Evolutionary conservation across 2,888 invertebrate species (phyloP).

Genomic region (Patella depressa): DNA sequence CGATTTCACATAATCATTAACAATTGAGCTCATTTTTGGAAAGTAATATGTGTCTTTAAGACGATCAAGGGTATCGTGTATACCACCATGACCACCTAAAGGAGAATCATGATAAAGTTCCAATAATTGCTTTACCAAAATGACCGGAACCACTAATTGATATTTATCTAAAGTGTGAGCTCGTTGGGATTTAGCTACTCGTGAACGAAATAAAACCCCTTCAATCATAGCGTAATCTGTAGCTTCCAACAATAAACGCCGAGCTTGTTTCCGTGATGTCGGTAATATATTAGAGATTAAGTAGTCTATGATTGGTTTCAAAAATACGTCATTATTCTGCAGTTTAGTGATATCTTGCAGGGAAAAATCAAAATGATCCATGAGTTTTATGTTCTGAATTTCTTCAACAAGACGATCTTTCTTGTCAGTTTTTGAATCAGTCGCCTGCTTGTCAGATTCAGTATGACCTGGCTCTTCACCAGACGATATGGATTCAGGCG

Average conservation of each 20-base stretch:
- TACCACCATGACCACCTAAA: constrained; percentile 25
- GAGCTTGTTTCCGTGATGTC: constrained; percentile 26
- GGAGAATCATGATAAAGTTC: constrained; percentile 26
- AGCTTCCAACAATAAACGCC: constrained; percentile 24
- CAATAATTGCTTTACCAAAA: constrained; percentile 24
- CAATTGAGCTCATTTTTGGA: constrained; percentile 13
- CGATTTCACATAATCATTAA: constrained; percentile 21
- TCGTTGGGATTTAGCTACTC: constrained; percentile 26
- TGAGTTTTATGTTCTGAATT: not conserved
- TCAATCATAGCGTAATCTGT: constrained; percentile 30
- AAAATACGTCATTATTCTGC: constrained; percentile 12
- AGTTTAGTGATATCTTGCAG: not conserved
- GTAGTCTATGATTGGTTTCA: constrained; percentile 2
- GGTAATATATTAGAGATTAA: constrained; percentile 20
- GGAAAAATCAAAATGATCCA: not conserved
- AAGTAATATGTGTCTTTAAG: constrained; percentile 27
- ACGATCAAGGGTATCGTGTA: constrained; percentile 29
- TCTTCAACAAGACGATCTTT: too few relatives aligned
- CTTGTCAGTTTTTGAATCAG: too few relatives aligned
- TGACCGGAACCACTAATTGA: constrained; percentile 29
- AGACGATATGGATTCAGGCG: too few relatives aligned
- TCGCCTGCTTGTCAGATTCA: too few relatives aligned
- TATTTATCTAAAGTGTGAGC: constrained; percentile 16
- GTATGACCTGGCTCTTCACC: too few relatives aligned
- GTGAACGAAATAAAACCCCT: constrained; percentile 29